These are phyloP conservation scores for Austrolebias charrua DNA, from an alignment of 2,797 vertebrate species.

Conservation along the genomic window DNA sequence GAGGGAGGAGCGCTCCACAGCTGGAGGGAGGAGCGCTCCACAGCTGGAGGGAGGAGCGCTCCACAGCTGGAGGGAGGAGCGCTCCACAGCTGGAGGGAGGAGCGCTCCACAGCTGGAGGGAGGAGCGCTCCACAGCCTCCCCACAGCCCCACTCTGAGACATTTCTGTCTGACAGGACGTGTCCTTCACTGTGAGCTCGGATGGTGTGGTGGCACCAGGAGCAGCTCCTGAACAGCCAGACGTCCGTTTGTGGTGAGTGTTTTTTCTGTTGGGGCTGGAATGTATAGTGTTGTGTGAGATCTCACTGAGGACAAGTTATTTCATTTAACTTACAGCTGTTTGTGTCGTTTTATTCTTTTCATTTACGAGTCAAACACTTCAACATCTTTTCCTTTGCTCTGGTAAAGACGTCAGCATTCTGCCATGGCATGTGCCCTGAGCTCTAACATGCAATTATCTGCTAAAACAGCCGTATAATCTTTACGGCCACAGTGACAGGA, in stretches of 20 bases:
- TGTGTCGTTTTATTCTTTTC: neutral
- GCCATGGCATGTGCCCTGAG: neutral
- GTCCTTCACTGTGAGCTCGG: constrained; percentile 68
- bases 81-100: constrained; percentile 64
- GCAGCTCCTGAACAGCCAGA: constrained; percentile 49
- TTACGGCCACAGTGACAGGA: too few species aligned
- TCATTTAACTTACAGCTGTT: too few species aligned
- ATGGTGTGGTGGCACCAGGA: constrained; percentile 45
- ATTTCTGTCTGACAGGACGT: constrained; percentile 67
- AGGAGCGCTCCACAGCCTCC: constrained; percentile 50
- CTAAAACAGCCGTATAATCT: too few species aligned
- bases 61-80: too few species aligned
- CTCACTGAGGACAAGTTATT: too few species aligned
- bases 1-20: constrained; percentile 65
- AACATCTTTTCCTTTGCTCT: neutral
- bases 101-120: constrained; percentile 65
- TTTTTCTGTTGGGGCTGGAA: constrained; percentile 55
- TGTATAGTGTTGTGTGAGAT: constrained; percentile 26
- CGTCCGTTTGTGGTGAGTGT: constrained; percentile 72
- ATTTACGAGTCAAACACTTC: neutral
- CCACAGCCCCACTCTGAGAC: constrained; percentile 41
- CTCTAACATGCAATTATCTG: too few species aligned
- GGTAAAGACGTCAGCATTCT: neutral
- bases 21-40: too few species aligned
- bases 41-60: constrained; percentile 63